Base-by-base conservation (phyloP, 1,140 invertebrate genomes). In the Amyelois transitella region DNA sequence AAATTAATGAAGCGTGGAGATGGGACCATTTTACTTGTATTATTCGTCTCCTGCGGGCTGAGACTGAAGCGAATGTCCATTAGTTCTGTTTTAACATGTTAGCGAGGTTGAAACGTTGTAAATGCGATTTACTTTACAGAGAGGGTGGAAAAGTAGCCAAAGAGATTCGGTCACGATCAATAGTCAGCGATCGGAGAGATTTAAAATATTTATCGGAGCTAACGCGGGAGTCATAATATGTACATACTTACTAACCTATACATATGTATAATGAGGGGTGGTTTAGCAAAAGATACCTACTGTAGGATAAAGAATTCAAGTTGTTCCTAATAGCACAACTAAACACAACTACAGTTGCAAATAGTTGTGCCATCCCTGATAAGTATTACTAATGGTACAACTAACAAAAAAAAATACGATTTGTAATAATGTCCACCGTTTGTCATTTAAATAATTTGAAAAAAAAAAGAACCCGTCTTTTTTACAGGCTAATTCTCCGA, bases 41-140 rank as follows among this genome's bases (percentile, higher is more conserved):
- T 88, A 88, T 88, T 88, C 85, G 80, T 88, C 85, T 88, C 85
- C 71, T 88, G 85, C 77, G 81, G 82, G 75, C 81, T 85, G 72
- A 79, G 81, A 85, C 85, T 84, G 81, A 73, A 88, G 77, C 85
- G 85, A 88, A 88, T 88, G 85, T 88, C 85, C 85, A 88, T 88
- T 88, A 88, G 85, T 88, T 88, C 85, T 88, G 81, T 88, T 88
- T 88, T 88, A 88, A 88, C 85, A 86, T 88, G 85, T 88, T 88
- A 88, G 82, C 81, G 81, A 86, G 75, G 81, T 86, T 88, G 85
- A 88, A 86, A 86, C 80, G 80, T 84, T 82, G 82, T 83, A 88
- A 88, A 88, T 88, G 77, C 85, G 81, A 88, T 88, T 88, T 86
- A 80, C 80, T 82, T 72, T 78, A 71, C 73, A 81, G 82, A 82